Evolutionary conservation across 2,888 invertebrate genomes (phyloP).

Genomic region (Saturnia pavonia): DNA sequence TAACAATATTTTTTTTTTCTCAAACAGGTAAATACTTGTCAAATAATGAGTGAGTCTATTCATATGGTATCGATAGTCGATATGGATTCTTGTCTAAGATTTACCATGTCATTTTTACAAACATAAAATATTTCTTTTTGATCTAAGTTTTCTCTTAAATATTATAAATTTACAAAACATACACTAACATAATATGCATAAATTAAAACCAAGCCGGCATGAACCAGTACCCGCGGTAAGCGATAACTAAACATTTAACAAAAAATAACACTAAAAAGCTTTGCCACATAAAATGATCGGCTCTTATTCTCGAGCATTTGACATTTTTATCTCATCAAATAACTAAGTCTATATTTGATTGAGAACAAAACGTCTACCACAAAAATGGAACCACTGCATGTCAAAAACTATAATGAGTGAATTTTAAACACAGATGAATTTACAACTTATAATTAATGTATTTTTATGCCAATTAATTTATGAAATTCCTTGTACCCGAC

Average conservation of each 20-base stretch:
- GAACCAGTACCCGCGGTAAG: neutral
- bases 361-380: neutral
- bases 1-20: neutral
- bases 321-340: neutral
- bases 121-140: neutral
- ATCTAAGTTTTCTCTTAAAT: neutral
- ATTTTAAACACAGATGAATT: neutral
- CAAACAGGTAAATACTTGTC: neutral
- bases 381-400: neutral
- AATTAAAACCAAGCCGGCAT: neutral
- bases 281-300: slow-evolving; percentile 2
- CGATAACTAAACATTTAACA: slow-evolving; percentile 11
- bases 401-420: slow-evolving; percentile 14
- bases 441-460: neutral
- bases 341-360: neutral
- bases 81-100: neutral
- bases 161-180: neutral
- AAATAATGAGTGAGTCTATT: neutral
- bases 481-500: neutral
- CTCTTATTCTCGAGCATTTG: neutral
- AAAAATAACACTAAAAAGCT: slow-evolving; percentile 2
- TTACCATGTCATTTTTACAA: neutral
- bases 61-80: neutral
- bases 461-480: neutral
- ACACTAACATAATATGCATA: neutral